Conservation (phyloP, 2,797 vertebrate genomes). For the Myotis pilosus region DNA sequence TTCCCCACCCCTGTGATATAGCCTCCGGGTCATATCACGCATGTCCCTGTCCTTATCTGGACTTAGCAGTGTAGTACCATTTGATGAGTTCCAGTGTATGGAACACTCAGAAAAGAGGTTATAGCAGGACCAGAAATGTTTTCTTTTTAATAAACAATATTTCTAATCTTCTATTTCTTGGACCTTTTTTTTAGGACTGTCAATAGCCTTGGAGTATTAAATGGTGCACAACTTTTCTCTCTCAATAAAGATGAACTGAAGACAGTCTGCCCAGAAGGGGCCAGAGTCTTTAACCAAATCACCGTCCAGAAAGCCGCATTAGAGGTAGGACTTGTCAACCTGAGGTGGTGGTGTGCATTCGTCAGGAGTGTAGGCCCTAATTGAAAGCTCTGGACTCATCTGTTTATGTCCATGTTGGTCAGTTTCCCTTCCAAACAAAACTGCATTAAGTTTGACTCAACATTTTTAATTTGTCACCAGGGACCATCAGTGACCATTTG, state of each 20-base stretch:
- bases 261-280: conserved; percentile 95
- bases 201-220: conserved; percentile 94
- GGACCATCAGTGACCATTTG: neutral
- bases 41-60: neutral
- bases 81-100: neutral
- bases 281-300: conserved; percentile 95
- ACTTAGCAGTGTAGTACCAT: neutral
- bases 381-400: neutral
- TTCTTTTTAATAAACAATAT: neutral
- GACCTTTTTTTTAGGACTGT: conserved; percentile 87
- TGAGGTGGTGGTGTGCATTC: neutral
- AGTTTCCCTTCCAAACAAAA: neutral
- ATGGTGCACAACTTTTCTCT: conserved; percentile 96
- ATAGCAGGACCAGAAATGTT: neutral
- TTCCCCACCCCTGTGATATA: neutral
- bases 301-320: conserved; percentile 95
- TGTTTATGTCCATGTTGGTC: neutral
- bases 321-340: conserved; percentile 85
- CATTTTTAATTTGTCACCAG: neutral
- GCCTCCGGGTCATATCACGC: neutral
- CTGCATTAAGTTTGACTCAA: neutral
- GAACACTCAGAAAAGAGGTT: neutral
- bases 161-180: neutral
- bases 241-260: conserved; percentile 97
- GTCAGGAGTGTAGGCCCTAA: neutral